Base-by-base conservation (phyloP, 2,888 invertebrate species). In the Azorinus chamasolen region DNA sequence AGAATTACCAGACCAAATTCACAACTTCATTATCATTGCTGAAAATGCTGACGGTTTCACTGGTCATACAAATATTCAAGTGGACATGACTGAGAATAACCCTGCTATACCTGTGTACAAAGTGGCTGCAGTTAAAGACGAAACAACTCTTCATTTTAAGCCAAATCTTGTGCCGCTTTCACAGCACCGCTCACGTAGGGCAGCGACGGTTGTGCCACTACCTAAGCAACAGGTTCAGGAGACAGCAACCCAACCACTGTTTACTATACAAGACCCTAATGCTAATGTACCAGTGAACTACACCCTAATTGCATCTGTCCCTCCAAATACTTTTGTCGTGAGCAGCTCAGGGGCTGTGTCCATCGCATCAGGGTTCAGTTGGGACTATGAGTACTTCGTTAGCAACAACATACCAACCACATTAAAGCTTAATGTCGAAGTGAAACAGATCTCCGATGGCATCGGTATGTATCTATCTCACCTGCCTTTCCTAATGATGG, bases 331-430 rank as follows among this genome's bases (percentile, higher is more conserved):
- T 1, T 82, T 82, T 53, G 25, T 53, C 8, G 78, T 82, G 8
- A 41, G 46, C n/a, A 12, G 20, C 8, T 41, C 22, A 16, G 80
- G 77, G 4, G 50, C n/a, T 5, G 76, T 82, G 4, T 50, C 66
- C 4, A 65, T 82, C 1, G 55, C 64, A 1, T 4, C 37, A n/a
- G 70, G 68, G 0, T 62, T 46, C 24, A 66, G 43, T 2, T 54
- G 78, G 27, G 78, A 82, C 51, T 82, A 65, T 20, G 82, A 82
- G 12, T 24, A 22, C 37, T n/a, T 73, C 20, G 24, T n/a, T 10
- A 59, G 45, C 6, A 53, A 65, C 32, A 50, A 48, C 10, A 27
- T n/a, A 0, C 53, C 58, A 1, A 54, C 20, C 18, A 27, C 20
- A 8, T 46, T 57, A 10, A 37, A 39, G 20, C 51, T 77, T 2